Conservation (phyloP, 1,140 invertebrate genomes). For the Cydia pomonella region DNA sequence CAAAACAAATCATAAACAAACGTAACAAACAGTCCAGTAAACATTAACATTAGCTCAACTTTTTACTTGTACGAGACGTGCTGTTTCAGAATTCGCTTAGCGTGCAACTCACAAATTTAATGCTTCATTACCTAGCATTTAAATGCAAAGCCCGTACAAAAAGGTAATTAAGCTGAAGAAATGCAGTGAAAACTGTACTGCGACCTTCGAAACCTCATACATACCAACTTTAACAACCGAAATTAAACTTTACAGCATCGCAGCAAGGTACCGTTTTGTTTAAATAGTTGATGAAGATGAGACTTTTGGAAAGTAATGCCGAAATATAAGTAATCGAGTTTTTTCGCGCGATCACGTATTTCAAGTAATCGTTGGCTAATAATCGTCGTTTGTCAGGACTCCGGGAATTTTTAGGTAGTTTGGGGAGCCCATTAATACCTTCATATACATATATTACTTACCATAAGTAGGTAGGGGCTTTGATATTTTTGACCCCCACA, state of each 20-base stretch:
- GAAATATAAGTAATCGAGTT: conserved; percentile 4
- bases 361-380: conserved; percentile 21
- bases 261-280: background rate
- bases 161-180: conserved; percentile 66
- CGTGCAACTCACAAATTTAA: conserved; percentile 66
- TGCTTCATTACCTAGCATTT: conserved; percentile 64
- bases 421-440: too few species aligned
- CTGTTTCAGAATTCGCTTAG: conserved; percentile 48
- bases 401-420: background rate
- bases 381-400: conserved; percentile 2
- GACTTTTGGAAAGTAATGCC: background rate
- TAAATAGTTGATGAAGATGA: background rate
- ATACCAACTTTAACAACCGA: background rate
- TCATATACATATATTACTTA: too few species aligned
- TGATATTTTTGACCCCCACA: too few species aligned
- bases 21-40: background rate
- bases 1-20: conserved; percentile 17
- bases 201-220: background rate
- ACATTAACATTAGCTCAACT: conserved; percentile 25
- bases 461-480: too few species aligned
- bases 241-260: background rate
- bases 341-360: conserved; percentile 9
- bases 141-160: conserved; percentile 67
- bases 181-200: conserved; percentile 55
- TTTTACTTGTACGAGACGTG: conserved; percentile 36